phyloP scores from a whole-genome alignment of 2,888 invertebrate species.

The Lepidochitona cinerea region DNA sequence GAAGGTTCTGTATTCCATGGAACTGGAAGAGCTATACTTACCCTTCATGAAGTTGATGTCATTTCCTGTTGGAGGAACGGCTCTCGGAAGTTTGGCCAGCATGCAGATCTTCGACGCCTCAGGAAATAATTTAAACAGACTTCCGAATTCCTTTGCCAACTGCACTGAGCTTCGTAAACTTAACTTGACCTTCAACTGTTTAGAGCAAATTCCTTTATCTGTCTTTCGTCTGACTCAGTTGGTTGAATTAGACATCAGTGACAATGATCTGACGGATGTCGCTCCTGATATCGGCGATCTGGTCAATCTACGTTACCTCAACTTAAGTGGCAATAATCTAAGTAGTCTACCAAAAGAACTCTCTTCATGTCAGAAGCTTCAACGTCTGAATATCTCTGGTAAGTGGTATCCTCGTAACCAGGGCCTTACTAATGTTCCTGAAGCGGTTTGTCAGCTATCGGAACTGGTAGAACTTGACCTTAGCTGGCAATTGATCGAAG shows the following conservation, averaged over 20 bases:
- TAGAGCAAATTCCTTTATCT: slow-evolving; percentile 47
- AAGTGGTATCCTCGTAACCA: slow-evolving; percentile 59
- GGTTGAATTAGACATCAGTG: slow-evolving; percentile 47
- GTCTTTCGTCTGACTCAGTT: slow-evolving; percentile 47
- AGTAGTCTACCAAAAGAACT: slow-evolving; percentile 49
- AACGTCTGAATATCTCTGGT: slow-evolving; percentile 56
- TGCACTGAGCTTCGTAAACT: slow-evolving; percentile 46
- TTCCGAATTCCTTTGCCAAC: slow-evolving; percentile 54
- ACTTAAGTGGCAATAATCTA: slow-evolving; percentile 53
- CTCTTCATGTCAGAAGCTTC: slow-evolving; percentile 44
- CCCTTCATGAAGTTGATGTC: slow-evolving; percentile 58
- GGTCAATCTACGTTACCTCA: slow-evolving; percentile 43
- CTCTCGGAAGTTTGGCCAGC: slow-evolving; percentile 47
- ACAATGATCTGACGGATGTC: slow-evolving; percentile 49
- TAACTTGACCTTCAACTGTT: slow-evolving; percentile 55
- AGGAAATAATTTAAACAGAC: slow-evolving; percentile 51
- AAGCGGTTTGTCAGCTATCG: slow-evolving; percentile 45
- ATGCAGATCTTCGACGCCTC: slow-evolving; percentile 53
- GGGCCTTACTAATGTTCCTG: slow-evolving; percentile 49
- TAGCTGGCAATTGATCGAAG: slow-evolving; percentile 59
- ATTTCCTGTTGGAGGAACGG: slow-evolving; percentile 59
- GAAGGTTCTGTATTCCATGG: slow-evolving; percentile 48
- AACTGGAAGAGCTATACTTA: slow-evolving; percentile 45
- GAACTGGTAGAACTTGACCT: slow-evolving; percentile 52
- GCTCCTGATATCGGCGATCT: slow-evolving; percentile 47